phyloP scores from a whole-genome alignment of 2,888 invertebrate species.

The Fragum whitleyi region DNA sequence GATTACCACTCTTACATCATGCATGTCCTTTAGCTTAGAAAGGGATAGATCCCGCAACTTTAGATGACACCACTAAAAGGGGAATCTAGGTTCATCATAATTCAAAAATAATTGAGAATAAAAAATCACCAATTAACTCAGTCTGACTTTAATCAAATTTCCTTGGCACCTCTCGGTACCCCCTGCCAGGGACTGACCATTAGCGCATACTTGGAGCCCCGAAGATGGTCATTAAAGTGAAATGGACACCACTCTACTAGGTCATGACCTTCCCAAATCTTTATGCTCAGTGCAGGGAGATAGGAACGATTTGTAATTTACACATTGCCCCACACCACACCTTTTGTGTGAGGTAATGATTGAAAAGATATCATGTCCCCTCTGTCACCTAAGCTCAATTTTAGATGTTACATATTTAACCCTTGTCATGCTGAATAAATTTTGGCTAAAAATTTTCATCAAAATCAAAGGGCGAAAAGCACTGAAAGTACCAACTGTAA shows the following conservation, averaged over 20 bases:
- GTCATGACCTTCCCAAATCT: slow-evolving; percentile 62
- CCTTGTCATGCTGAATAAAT: too few relatives aligned
- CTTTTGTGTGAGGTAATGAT: slow-evolving; percentile 21
- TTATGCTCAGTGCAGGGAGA: slow-evolving; percentile 28
- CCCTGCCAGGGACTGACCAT: slow-evolving; percentile 56
- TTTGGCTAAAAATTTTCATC: too few relatives aligned
- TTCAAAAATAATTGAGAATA: slow-evolving; percentile 51
- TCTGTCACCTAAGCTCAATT: too few relatives aligned
- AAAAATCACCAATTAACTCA: slow-evolving; percentile 54
- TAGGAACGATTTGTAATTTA: slow-evolving; percentile 35
- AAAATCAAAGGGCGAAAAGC: too few relatives aligned
- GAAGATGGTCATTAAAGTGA: slow-evolving; percentile 67
- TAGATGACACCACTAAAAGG: slow-evolving; percentile 29
- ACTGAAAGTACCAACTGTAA: too few relatives aligned
- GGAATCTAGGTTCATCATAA: slow-evolving; percentile 22
- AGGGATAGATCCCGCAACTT: slow-evolving; percentile 18
- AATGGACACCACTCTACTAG: slow-evolving; percentile 66
- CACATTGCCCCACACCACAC: slow-evolving; percentile 25
- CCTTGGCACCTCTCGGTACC: slow-evolving; percentile 41
- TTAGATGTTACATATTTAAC: too few relatives aligned
- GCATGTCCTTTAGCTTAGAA: too few relatives aligned
- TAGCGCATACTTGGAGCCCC: slow-evolving; percentile 52
- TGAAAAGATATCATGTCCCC: slow-evolving; percentile 15
- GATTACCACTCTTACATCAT: too few relatives aligned
- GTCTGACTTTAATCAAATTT: slow-evolving; percentile 51